Evolutionary conservation across 2,113 vertebrate genomes (phyloP).

Genomic region (Steatornis caripensis): DNA sequence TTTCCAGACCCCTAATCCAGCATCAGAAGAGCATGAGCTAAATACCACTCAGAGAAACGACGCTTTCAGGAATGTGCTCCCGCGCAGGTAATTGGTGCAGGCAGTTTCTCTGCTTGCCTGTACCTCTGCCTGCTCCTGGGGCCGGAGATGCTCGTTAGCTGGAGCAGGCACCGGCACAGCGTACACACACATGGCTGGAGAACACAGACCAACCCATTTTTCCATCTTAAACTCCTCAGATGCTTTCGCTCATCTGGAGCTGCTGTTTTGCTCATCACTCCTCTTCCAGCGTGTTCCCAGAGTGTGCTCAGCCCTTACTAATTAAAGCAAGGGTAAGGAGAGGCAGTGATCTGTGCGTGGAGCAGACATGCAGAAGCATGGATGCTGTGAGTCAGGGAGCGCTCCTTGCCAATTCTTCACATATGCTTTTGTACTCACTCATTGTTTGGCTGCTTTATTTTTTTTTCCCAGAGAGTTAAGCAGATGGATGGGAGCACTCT

Average conservation of each 20-base stretch:
- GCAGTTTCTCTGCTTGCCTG: not conserved
- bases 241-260: constrained; percentile 39
- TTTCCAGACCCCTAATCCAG: constrained; percentile 48
- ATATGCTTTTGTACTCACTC: constrained; percentile 61
- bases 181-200: rapidly evolving
- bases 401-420: constrained; percentile 51
- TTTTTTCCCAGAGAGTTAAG: constrained; percentile 14
- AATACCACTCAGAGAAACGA: not conserved
- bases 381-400: constrained; percentile 49
- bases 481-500: constrained; percentile 19
- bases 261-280: constrained; percentile 64
- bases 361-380: constrained; percentile 8
- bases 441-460: not conserved
- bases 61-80: constrained; percentile 8
- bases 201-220: not conserved
- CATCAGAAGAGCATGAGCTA: constrained; percentile 33
- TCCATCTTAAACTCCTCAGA: not conserved
- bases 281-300: constrained; percentile 35
- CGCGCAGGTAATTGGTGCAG: not conserved
- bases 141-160: not conserved
- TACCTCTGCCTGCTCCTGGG: not conserved
- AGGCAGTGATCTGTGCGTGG: not conserved
- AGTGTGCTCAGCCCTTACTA: constrained; percentile 36
- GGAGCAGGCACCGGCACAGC: not conserved
- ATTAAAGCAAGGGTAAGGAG: constrained; percentile 42